phyloP scores from a whole-genome alignment of 2,113 vertebrate species.

The Illadopsis cleaveri region DNA sequence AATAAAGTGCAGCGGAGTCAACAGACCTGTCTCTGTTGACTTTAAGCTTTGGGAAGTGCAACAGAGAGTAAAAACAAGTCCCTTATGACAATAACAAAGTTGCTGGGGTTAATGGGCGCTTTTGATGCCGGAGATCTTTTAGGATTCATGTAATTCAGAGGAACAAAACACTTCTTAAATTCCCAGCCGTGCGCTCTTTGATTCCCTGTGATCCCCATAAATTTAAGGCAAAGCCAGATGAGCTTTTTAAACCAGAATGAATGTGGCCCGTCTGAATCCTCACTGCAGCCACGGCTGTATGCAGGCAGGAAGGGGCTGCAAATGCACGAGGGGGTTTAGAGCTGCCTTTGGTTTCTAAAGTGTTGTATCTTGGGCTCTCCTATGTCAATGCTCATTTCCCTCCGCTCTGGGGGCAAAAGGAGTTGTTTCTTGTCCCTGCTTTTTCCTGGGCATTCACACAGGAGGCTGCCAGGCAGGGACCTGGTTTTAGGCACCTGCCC shows the following conservation, averaged over 20 bases:
- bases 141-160: conserved; percentile 28
- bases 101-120: conserved; percentile 14
- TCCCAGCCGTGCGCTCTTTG: background rate
- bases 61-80: conserved; percentile 40
- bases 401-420: background rate
- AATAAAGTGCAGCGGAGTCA: conserved; percentile 22
- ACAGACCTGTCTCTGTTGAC: conserved; percentile 51
- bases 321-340: background rate
- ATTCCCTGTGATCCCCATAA: conserved; percentile 7
- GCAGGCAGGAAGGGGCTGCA: background rate
- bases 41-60: conserved; percentile 32
- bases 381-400: background rate
- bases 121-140: conserved; percentile 38
- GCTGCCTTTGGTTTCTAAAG: background rate
- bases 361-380: fast-evolving
- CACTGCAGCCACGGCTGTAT: background rate
- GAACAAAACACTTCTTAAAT: conserved; percentile 46
- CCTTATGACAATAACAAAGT: conserved; percentile 48
- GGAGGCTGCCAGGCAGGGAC: background rate
- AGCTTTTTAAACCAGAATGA: background rate
- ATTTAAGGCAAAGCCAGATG: conserved; percentile 24
- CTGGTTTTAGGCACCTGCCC: background rate
- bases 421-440: background rate
- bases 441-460: background rate
- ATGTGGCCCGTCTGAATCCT: background rate